phyloP scores from a whole-genome alignment of 2,888 invertebrate genomes.

The Macrostomum cliftonense region DNA sequence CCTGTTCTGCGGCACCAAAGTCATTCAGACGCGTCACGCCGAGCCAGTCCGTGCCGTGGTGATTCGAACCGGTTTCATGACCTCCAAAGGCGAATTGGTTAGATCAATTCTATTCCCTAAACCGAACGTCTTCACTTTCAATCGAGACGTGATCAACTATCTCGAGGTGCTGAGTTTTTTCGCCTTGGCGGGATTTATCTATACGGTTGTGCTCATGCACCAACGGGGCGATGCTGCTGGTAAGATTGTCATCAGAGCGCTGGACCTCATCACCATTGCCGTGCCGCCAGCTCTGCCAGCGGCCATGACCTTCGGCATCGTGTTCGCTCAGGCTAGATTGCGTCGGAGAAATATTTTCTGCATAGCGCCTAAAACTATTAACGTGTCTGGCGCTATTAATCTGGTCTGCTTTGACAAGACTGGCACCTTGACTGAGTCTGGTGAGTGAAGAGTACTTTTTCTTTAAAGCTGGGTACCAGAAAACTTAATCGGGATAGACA shows the following conservation, averaged over 20 bases:
- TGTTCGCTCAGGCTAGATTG: conserved; percentile 34
- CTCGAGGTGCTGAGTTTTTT: conserved; percentile 58
- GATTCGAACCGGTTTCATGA: conserved; percentile 64
- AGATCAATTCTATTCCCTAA: conserved; percentile 83
- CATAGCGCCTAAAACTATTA: conserved; percentile 34
- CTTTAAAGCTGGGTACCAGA: no score
- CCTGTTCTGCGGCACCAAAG: conserved; percentile 70
- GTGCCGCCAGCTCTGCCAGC: conserved; percentile 38
- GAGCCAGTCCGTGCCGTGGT: conserved; percentile 59
- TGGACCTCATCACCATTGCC: conserved; percentile 37
- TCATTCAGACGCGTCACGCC: conserved; percentile 71
- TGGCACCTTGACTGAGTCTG: conserved; percentile 45
- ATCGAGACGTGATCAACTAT: conserved; percentile 59
- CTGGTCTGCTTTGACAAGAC: conserved; percentile 39
- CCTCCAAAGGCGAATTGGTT: conserved; percentile 71
- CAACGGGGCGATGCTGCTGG: conserved; percentile 5
- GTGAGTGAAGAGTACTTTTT: conserved; percentile 24
- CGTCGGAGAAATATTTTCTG: conserved; percentile 28
- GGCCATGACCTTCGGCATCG: conserved; percentile 35
- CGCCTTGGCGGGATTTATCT: conserved; percentile 59
- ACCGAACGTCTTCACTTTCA: conserved; percentile 85
- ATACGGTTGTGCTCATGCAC: conserved; percentile 69
- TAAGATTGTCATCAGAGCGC: conserved; percentile 25
- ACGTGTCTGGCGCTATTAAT: conserved; percentile 34
- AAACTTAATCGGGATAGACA: no score